Conservation (phyloP, 2,797 vertebrate species). For the Hydrophis major region DNA sequence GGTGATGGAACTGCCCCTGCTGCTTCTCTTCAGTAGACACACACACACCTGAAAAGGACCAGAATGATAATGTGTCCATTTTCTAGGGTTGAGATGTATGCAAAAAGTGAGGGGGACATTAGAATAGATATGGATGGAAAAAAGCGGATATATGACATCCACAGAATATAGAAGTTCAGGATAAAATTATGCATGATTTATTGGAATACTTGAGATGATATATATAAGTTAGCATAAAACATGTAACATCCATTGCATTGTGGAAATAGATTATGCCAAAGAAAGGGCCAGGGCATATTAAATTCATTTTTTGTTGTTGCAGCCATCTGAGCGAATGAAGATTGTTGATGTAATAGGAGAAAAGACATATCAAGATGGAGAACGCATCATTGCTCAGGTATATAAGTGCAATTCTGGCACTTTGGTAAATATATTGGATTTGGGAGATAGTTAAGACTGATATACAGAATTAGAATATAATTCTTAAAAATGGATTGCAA, state of each 20-base stretch:
- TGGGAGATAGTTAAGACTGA: neutral
- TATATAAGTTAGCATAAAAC: neutral
- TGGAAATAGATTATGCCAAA: slow-evolving; percentile 6
- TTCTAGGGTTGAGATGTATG: neutral
- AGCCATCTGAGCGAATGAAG: slow-evolving; percentile 94
- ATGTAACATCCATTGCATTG: neutral
- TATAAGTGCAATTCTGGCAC: slow-evolving; percentile 1
- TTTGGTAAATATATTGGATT: neutral
- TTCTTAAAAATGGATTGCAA: neutral
- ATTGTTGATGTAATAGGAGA: slow-evolving; percentile 94
- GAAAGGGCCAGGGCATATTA: neutral
- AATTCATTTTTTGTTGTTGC: slow-evolving; percentile 43
- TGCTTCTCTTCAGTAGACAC: neutral
- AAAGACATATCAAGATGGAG: slow-evolving; percentile 86
- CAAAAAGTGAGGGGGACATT: neutral
- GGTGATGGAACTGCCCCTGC: no score
- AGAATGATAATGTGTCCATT: neutral
- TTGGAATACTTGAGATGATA: no score
- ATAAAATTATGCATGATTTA: neutral
- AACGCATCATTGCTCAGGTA: slow-evolving; percentile 89
- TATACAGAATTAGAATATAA: neutral
- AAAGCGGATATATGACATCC: neutral
- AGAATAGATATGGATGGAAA: neutral
- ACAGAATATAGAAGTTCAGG: neutral
- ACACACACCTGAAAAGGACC: neutral